A percentile compares a stretch with the other conserved stretches of the same genome.
phyloP scores from a whole-genome alignment of 2,888 invertebrate species.

The Dynastes maya region DNA sequence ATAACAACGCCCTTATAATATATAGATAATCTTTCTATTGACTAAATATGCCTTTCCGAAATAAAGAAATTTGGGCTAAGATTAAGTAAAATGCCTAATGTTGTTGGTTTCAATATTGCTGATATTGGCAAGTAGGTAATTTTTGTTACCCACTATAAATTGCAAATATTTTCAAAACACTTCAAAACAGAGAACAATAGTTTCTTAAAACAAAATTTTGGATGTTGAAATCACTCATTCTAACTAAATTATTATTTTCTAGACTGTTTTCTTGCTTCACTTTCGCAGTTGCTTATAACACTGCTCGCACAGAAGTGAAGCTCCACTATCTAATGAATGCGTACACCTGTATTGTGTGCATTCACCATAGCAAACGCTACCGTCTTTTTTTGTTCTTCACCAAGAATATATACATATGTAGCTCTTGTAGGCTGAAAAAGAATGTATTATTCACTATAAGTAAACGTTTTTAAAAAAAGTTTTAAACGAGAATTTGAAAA shows the following conservation, averaged over 20 bases:
- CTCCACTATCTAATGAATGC: conserved; percentile 51
- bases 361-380: conserved; percentile 57
- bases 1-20: not conserved
- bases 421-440: not conserved
- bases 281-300: conserved; percentile 32
- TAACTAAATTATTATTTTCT: not conserved
- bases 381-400: conserved; percentile 5
- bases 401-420: not conserved
- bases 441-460: not conserved
- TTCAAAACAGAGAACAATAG: too few species aligned
- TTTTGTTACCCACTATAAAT: too few species aligned
- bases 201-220: too few species aligned
- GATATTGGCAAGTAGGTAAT: too few species aligned
- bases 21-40: not conserved
- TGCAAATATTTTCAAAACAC: too few species aligned
- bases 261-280: conserved; percentile 12
- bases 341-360: conserved; percentile 66
- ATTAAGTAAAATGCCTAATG: too few species aligned
- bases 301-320: conserved; percentile 40
- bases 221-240: not conserved
- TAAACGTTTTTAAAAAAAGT: not conserved
- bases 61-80: too few species aligned
- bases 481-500: too few species aligned
- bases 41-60: not conserved
- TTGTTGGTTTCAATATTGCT: too few species aligned